Percentiles rank a stretch among this genome's conserved stretches.
phyloP scores from a whole-genome alignment of 2,888 invertebrate species.

The Iphiclides podalirius region DNA sequence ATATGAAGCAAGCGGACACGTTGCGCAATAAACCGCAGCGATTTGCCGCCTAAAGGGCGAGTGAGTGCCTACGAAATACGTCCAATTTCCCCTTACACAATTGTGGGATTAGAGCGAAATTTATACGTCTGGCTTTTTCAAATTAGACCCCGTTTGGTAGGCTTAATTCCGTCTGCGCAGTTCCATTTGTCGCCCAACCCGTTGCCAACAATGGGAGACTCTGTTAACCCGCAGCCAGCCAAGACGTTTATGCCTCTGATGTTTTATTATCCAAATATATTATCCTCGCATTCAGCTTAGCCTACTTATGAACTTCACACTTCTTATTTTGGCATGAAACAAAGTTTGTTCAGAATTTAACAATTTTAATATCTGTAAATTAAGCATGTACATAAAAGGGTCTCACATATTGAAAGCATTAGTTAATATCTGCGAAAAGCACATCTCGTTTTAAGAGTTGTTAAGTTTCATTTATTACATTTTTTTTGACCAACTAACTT shows the following conservation, averaged over 20 bases:
- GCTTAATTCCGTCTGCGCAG: slow-evolving; percentile 59
- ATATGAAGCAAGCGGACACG: too few relatives aligned
- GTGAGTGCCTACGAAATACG: slow-evolving; percentile 54
- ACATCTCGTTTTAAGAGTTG: too few relatives aligned
- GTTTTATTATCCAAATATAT: slow-evolving; percentile 21
- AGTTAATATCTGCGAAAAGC: too few relatives aligned
- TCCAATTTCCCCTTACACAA: slow-evolving; percentile 72
- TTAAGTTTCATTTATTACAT: too few relatives aligned
- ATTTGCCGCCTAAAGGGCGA: slow-evolving; percentile 58
- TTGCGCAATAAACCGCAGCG: slow-evolving; percentile 62
- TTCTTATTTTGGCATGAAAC: background rate
- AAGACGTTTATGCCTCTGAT: slow-evolving; percentile 17
- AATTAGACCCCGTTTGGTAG: slow-evolving; percentile 59
- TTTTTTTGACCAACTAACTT: too few relatives aligned
- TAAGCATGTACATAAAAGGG: too few relatives aligned
- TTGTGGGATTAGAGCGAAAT: slow-evolving; percentile 71
- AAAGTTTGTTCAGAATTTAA: too few relatives aligned
- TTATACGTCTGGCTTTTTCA: slow-evolving; percentile 78
- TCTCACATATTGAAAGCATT: too few relatives aligned
- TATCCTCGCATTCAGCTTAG: background rate
- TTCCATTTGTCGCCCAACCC: slow-evolving; percentile 54
- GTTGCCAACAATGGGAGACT: slow-evolving; percentile 42
- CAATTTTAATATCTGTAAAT: too few relatives aligned
- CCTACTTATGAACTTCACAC: slow-evolving; percentile 3
- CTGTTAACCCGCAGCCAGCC: slow-evolving; percentile 14